Evolutionary conservation across 2,113 vertebrate genomes (phyloP), one percentile per base, ranked within the genome.

Genomic region (Xenopus borealis): DNA sequence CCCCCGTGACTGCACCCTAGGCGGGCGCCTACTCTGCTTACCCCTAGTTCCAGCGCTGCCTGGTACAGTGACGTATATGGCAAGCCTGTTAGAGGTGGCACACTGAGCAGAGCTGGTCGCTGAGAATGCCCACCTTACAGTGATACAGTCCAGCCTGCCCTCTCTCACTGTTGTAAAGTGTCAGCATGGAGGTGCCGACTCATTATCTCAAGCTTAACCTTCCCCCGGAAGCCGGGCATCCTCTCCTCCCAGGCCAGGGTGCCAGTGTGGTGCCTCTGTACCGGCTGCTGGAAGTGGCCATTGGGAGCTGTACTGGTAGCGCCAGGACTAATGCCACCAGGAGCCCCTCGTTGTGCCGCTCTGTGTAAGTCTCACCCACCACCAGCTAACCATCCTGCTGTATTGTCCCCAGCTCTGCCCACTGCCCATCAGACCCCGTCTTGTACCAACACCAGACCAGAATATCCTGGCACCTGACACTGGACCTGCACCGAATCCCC

Each of bases 241-340:
- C 76, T 50, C 5, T 67, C 33, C 0, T 80, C 85, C 94, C 94
- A 98, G 45, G 80, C 78, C 59, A 93, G 47, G 0, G 75, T 45
- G 9, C 94, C 92, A 0, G 70, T 55, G 0, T 86, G 84, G 71
- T 62, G 44, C 66, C 91, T 30, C 2, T 3, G 85, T 40, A 92
- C 71, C 53, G 97, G 85, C 50, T 79, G 69, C 0, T 85, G 85
- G 57, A 62, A 62, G 12, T 67, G 79, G 65, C 1, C 55, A 0
- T 0, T 2, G 0, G 3, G n/a, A 12, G 0, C 1, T 65, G 1
- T 79, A 84, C 69, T 83, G 83, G 81, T 94, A 88, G 2, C 79
- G 86, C 95, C 96, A 98, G 0, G 12, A 76, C 69, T 95, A 70
- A 0, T 87, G 81, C 0, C n/a, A n/a, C n/a, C n/a, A n/a, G n/a